A percentile compares a stretch with the other conserved stretches of the same genome.
Conservation (phyloP, 2,888 invertebrate genomes). For the Athalia cordata region DNA sequence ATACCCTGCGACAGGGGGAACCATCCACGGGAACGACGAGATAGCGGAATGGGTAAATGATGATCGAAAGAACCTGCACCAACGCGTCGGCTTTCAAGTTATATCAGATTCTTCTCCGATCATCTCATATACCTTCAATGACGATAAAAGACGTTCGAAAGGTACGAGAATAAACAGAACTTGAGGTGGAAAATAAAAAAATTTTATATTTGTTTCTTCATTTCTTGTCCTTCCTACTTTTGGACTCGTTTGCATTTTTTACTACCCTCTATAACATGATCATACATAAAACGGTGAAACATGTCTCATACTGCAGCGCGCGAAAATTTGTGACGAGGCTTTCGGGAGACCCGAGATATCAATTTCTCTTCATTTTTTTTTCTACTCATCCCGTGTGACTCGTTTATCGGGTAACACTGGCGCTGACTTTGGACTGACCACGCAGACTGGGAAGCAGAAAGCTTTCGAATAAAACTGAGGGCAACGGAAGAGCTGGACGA, state of each 20-base stretch:
- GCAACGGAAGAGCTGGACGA: background rate
- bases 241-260: background rate
- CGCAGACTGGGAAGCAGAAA: background rate
- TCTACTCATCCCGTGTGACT: background rate
- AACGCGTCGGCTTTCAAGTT: background rate
- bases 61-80: background rate
- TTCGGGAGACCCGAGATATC: constrained; percentile 33
- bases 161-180: too few species aligned
- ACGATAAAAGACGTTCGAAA: too few species aligned
- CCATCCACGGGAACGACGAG: background rate
- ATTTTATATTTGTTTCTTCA: background rate
- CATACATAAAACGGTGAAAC: background rate
- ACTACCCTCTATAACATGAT: constrained; percentile 7
- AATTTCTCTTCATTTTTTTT: constrained; percentile 26
- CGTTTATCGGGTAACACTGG: constrained; percentile 27
- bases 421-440: constrained; percentile 3
- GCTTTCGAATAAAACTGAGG: background rate
- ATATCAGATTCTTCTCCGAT: background rate
- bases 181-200: background rate
- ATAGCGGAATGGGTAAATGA: constrained; percentile 5
- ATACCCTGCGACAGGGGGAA: too few species aligned
- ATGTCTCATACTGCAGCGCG: background rate
- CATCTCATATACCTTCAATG: too few species aligned
- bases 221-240: constrained; percentile 5
- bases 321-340: constrained; percentile 4